Evolutionary conservation across 2,888 invertebrate species (phyloP).

Genomic region (Latrodectus elegans): DNA sequence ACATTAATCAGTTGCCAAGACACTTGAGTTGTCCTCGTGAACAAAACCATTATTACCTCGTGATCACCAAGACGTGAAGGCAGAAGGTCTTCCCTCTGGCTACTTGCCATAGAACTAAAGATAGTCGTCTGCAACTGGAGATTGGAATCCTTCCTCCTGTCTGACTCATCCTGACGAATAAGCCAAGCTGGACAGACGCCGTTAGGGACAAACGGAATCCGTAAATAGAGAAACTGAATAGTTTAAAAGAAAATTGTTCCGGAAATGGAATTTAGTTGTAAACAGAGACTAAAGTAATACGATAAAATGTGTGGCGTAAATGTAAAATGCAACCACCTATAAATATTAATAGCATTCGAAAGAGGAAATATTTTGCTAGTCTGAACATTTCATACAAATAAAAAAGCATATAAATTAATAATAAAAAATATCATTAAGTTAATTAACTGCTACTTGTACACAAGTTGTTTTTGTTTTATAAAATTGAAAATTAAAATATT

Average conservation of each 20-base stretch:
- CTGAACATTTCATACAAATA: no score
- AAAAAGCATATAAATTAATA: no score
- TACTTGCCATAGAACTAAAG: slow-evolving; percentile 40
- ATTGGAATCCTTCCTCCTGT: slow-evolving; percentile 12
- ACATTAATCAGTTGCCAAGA: not conserved
- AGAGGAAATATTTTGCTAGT: no score
- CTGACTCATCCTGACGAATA: slow-evolving; percentile 21
- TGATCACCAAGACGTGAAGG: slow-evolving; percentile 9
- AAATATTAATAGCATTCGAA: no score
- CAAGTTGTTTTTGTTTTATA: no score
- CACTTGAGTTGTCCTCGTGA: slow-evolving; percentile 9
- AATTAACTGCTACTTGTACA: no score
- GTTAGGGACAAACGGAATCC: slow-evolving; percentile 20
- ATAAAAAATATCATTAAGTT: no score
- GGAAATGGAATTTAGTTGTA: not conserved
- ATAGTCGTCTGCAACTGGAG: slow-evolving; percentile 26
- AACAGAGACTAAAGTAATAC: not conserved
- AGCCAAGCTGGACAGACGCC: slow-evolving; percentile 15
- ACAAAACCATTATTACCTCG: slow-evolving; percentile 1
- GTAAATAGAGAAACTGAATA: not conserved
- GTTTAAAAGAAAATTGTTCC: not conserved
- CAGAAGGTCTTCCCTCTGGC: slow-evolving; percentile 61
- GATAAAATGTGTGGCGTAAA: no score
- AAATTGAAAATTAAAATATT: no score
- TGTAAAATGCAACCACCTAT: no score